These are phyloP conservation scores for Tragopan temminckii DNA, from an alignment of 2,797 vertebrate genomes.

Conservation along the genomic window DNA sequence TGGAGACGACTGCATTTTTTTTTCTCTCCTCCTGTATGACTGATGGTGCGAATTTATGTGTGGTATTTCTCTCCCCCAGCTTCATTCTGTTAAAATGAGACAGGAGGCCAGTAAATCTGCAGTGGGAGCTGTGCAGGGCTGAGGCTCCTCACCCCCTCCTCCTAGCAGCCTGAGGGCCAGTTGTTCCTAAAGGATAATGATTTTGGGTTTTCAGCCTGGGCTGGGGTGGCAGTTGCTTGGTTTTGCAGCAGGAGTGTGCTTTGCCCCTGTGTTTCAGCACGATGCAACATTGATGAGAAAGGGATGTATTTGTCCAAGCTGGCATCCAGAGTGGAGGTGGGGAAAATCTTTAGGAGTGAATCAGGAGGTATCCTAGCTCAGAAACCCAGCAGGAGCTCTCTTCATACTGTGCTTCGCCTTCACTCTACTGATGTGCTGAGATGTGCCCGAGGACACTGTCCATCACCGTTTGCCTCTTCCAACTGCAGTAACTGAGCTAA, in stretches of 20 bases:
- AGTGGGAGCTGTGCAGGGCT: conserved; percentile 18
- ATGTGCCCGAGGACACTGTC: neutral
- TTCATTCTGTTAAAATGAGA: conserved; percentile 25
- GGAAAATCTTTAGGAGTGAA: neutral
- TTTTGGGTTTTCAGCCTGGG: conserved; percentile 6
- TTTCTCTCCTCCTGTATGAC: conserved; percentile 58
- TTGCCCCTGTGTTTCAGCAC: neutral
- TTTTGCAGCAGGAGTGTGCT: neutral
- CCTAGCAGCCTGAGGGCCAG: conserved; percentile 29
- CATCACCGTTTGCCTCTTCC: neutral
- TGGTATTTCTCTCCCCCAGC: conserved; percentile 64
- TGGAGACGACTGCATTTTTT: conserved; percentile 72
- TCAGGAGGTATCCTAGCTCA: neutral
- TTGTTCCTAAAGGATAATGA: conserved; percentile 22
- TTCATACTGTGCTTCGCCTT: neutral
- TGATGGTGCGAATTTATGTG: conserved; percentile 82
- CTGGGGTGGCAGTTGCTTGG: neutral
- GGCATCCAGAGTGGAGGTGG: neutral
- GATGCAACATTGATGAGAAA: neutral
- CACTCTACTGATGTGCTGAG: neutral
- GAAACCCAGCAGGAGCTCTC: neutral
- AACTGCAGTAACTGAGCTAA: neutral
- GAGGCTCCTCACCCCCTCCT: conserved; percentile 6
- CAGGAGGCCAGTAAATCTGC: conserved; percentile 61
- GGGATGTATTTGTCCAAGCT: neutral